Conservation (phyloP, 2,797 vertebrate species). For the Cossypha polioptera region DNA sequence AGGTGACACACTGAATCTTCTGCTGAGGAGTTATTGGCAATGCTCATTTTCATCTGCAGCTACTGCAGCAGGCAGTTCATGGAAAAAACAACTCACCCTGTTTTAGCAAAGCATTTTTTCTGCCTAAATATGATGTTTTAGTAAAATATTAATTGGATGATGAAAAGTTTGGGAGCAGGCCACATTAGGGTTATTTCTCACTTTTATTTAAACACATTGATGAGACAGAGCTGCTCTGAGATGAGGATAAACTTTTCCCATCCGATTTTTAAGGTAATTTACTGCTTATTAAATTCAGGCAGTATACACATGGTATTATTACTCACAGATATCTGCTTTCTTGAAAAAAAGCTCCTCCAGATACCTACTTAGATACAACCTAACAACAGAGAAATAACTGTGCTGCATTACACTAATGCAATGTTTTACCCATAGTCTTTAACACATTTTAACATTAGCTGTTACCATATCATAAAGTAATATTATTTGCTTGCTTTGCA, state of each 20-base stretch:
- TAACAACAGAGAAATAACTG: conserved; percentile 27
- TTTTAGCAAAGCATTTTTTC: neutral
- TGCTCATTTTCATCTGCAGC: neutral
- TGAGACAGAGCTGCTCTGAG: neutral
- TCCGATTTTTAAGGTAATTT: conserved; percentile 24
- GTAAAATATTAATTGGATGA: neutral
- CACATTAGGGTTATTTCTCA: neutral
- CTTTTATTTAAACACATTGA: neutral
- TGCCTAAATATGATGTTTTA: neutral
- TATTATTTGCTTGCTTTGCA: neutral
- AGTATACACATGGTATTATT: neutral
- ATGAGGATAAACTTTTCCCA: neutral
- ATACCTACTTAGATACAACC: conserved; percentile 8
- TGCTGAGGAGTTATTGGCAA: neutral
- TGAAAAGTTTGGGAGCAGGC: neutral
- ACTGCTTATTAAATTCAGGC: conserved; percentile 21
- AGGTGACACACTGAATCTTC: neutral
- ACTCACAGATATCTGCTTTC: neutral
- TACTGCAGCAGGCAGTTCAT: neutral
- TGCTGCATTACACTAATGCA: conserved; percentile 30
- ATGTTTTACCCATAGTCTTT: neutral
- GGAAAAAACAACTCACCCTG: neutral
- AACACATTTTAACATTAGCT: conserved; percentile 41
- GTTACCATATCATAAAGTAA: neutral
- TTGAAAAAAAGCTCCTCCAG: conserved; percentile 15